These are phyloP conservation scores for Oostethus manadensis DNA, from an alignment of 2,113 vertebrate genomes.

Conservation along the genomic window DNA sequence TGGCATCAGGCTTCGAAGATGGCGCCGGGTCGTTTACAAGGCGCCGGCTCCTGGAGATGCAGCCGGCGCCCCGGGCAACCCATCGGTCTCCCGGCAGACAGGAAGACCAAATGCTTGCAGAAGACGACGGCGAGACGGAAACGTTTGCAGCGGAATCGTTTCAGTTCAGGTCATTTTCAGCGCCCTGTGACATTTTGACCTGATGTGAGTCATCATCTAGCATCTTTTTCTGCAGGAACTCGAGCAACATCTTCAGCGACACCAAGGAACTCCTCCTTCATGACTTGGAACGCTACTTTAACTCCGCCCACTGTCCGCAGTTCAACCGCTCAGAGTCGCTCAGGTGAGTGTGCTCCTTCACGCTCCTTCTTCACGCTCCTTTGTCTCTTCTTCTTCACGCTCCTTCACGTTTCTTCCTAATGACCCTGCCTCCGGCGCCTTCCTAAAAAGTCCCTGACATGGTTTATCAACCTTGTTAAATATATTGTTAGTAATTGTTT, in stretches of 20 bases:
- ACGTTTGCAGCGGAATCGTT: slow-evolving; percentile 30
- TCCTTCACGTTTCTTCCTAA: neutral
- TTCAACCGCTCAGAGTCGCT: slow-evolving; percentile 89
- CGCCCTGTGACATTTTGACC: neutral
- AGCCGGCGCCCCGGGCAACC: neutral
- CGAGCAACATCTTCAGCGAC: slow-evolving; percentile 74
- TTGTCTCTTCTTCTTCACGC: neutral
- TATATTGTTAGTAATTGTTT: no score
- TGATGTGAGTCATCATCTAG: neutral
- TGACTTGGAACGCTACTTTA: slow-evolving; percentile 82
- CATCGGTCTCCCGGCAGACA: neutral
- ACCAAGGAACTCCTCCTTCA: slow-evolving; percentile 81
- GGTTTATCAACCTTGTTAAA: no score
- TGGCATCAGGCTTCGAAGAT: slow-evolving; percentile 46
- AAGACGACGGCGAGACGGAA: slow-evolving; percentile 55
- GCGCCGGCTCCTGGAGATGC: slow-evolving; percentile 74
- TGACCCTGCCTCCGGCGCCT: no score
- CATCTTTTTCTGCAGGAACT: slow-evolving; percentile 66
- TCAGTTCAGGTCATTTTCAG: slow-evolving; percentile 57
- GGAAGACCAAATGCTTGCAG: slow-evolving; percentile 44
- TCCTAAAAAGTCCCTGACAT: no score
- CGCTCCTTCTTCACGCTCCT: neutral
- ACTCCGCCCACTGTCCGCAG: slow-evolving; percentile 81
- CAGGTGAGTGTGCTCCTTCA: slow-evolving; percentile 59
- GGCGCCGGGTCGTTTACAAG: slow-evolving; percentile 47